phyloP scores from a whole-genome alignment of 30 jellyfish, hydroid and myxozoan species.

The Catostylus mosaicus region DNA sequence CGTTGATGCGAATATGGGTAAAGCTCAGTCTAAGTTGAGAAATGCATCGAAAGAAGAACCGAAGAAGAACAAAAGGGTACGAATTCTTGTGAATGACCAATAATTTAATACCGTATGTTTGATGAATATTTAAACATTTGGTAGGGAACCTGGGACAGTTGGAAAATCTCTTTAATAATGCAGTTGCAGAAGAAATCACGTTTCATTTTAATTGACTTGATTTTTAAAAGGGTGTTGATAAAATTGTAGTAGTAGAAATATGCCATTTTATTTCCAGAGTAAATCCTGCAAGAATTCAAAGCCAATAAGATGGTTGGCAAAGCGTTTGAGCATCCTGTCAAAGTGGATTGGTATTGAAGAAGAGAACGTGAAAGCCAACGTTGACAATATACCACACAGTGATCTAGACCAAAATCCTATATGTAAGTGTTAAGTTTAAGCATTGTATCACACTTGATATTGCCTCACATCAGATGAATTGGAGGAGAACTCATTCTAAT shows the following conservation, averaged over 20 bases:
- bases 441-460: neutral
- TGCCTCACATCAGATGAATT: too few relatives aligned
- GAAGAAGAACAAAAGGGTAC: neutral
- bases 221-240: neutral
- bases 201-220: neutral
- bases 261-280: neutral
- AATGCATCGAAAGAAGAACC: neutral
- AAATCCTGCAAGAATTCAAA: neutral
- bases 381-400: neutral
- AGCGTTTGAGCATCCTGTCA: neutral
- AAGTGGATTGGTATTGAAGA: neutral
- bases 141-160: too few relatives aligned
- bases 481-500: too few relatives aligned
- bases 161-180: neutral
- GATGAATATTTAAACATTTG: too few relatives aligned
- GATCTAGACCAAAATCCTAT: neutral
- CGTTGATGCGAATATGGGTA: neutral
- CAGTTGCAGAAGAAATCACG: neutral
- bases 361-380: neutral
- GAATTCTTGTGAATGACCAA: neutral
- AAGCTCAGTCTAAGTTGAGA: neutral
- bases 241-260: neutral
- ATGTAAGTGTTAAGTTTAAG: too few relatives aligned
- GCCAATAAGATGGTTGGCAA: constrained; percentile 7
- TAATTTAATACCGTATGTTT: neutral